These are phyloP conservation scores for Leistus spinibarbis DNA, from an alignment of 2,888 invertebrate species.

Conservation along the genomic window DNA sequence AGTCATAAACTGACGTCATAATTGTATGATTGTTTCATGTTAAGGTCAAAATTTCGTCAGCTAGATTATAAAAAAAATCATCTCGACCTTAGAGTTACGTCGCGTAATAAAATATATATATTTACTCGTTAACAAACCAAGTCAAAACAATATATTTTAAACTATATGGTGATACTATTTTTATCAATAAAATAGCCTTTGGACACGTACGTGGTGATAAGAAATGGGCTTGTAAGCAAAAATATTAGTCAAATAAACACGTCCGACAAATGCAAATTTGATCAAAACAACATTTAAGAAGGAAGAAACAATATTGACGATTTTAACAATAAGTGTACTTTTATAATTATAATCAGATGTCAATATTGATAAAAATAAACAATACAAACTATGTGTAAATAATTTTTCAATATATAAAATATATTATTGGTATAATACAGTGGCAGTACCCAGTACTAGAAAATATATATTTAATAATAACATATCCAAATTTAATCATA, in stretches of 20 bases:
- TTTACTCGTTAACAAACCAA: not conserved
- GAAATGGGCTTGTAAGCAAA: not conserved
- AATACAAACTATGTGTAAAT: too few species aligned
- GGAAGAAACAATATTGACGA: too few species aligned
- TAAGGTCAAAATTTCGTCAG: slow-evolving; percentile 5
- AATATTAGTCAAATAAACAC: not conserved
- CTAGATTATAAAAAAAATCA: not conserved
- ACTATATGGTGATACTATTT: not conserved
- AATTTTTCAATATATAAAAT: too few species aligned
- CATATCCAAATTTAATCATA: too few species aligned
- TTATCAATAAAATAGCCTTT: not conserved
- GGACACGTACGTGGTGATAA: slow-evolving; percentile 1
- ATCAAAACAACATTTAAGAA: not conserved
- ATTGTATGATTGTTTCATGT: not conserved
- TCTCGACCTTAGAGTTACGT: not conserved
- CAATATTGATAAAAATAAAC: not conserved
- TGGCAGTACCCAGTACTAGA: too few species aligned
- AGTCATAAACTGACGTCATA: not conserved
- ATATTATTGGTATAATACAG: too few species aligned
- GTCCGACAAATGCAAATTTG: not conserved
- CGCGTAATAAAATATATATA: not conserved
- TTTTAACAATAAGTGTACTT: not conserved
- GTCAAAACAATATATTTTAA: not conserved
- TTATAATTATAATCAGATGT: not conserved
- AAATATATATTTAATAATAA: too few species aligned